Evolutionary conservation across 1,140 invertebrate species (phyloP).

Genomic region (Bombus impatiens): DNA sequence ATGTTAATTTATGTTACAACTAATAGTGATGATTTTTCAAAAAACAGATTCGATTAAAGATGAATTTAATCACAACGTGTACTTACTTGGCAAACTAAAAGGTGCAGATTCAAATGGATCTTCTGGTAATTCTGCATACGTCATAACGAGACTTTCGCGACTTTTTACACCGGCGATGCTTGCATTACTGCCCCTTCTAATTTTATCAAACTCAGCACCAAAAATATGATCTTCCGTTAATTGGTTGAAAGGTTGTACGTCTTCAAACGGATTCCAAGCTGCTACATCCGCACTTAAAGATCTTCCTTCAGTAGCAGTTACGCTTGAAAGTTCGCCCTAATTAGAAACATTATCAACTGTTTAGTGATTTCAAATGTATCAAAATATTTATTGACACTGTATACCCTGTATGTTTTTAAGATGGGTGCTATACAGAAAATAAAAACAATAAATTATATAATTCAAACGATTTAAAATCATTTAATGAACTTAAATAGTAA

Average conservation of each 20-base stretch:
- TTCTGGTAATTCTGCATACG: slow-evolving; percentile 85
- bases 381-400: neutral
- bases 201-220: slow-evolving; percentile 93
- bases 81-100: slow-evolving; percentile 88
- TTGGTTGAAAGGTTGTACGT: slow-evolving; percentile 87
- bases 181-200: slow-evolving; percentile 90
- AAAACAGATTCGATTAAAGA: neutral
- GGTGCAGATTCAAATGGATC: slow-evolving; percentile 93
- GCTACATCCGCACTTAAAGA: slow-evolving; percentile 85
- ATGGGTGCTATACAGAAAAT: neutral
- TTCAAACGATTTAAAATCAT: neutral
- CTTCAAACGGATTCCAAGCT: slow-evolving; percentile 93
- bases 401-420: neutral
- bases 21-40: neutral
- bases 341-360: slow-evolving; percentile 25
- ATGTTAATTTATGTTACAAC: neutral
- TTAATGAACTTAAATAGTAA: neutral
- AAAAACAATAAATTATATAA: neutral
- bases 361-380: neutral
- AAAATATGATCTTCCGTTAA: slow-evolving; percentile 93
- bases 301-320: slow-evolving; percentile 80
- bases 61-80: neutral
- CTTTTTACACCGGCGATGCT: slow-evolving; percentile 92
- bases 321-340: slow-evolving; percentile 81
- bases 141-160: slow-evolving; percentile 89